Base-by-base conservation (phyloP, 1,140 invertebrate genomes). In the Vollenhovia emeryi region DNA sequence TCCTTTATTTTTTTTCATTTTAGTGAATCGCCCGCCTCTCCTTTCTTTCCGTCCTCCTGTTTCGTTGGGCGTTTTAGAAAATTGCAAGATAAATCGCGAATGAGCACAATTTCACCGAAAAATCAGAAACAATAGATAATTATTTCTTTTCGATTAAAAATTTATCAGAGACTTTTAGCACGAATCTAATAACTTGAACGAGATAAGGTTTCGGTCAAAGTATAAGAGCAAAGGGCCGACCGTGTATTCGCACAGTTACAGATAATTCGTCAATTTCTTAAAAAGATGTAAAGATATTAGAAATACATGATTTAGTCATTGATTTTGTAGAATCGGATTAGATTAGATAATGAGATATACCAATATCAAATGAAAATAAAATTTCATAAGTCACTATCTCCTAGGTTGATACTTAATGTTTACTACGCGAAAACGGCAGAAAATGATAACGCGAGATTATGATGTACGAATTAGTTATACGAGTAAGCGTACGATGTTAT, bases 1-100 rank as follows among this genome's bases (percentile, higher is more conserved):
- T 84, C 62, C 84, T 86, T 68, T 59, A 30, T 60, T 83, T 86
- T 87, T 68, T 88, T 27, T 90, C 73, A 80, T 64, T 60, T 85
- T 83, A 86, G 86, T 87, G 78, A 18, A 24, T 40, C 84, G 52
- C 43, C 60, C 66, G 76, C 45, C 64, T 83, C 60, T 79, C 60
- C 52, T 74, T 76, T 82, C 30, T 89, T 78, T 80, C 62, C 36
- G 52, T 82, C 52, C 87, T 85, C 69, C 30, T 36, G 62, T 74
- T 50, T 71, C 55, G 79, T 33, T 36, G 60, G 43, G 48, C 66
- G 50, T 66, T 66, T 89, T 85, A 76, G 87, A 88, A 75, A 87
- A 55, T 88, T 57, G 57, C 79, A 50, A 73, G 30, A 80, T 68
- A 80, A 82, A 59, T 68, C 30, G 68, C 84, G 15, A 86, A 52